phyloP scores from a whole-genome alignment of 2,797 vertebrate genomes.

The Vultur gryphus region DNA sequence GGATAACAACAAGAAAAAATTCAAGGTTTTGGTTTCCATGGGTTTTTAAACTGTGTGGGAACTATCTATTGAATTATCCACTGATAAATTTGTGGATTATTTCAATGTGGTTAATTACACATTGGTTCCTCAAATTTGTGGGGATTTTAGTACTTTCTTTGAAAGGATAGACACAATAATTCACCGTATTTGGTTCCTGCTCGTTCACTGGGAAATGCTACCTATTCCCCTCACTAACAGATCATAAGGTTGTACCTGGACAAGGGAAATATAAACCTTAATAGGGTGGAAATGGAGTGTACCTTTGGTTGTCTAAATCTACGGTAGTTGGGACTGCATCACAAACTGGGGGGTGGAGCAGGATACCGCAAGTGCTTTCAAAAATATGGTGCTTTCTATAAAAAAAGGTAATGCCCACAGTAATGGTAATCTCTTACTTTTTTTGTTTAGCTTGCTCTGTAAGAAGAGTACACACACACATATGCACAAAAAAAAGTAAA shows the following conservation, averaged over 20 bases:
- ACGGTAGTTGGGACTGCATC: accelerated
- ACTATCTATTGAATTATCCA: neutral
- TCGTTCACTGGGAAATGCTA: neutral
- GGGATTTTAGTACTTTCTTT: neutral
- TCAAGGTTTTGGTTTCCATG: neutral
- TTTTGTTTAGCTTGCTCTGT: neutral
- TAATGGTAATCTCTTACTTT: neutral
- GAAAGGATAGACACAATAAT: neutral
- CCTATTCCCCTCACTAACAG: neutral
- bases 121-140: neutral
- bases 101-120: neutral
- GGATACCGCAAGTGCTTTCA: neutral
- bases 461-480: neutral
- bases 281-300: neutral
- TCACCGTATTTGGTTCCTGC: neutral
- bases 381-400: neutral
- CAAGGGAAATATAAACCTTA: neutral
- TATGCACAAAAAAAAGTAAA: neutral
- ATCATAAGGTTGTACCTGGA: neutral
- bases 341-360: neutral
- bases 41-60: neutral
- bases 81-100: neutral
- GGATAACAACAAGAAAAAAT: neutral
- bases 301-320: neutral
- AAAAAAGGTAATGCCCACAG: neutral